A percentile compares a stretch with the other conserved stretches of the same genome.
phyloP scores from a whole-genome alignment of 1,140 invertebrate species.

The Eupeodes corollae region DNA sequence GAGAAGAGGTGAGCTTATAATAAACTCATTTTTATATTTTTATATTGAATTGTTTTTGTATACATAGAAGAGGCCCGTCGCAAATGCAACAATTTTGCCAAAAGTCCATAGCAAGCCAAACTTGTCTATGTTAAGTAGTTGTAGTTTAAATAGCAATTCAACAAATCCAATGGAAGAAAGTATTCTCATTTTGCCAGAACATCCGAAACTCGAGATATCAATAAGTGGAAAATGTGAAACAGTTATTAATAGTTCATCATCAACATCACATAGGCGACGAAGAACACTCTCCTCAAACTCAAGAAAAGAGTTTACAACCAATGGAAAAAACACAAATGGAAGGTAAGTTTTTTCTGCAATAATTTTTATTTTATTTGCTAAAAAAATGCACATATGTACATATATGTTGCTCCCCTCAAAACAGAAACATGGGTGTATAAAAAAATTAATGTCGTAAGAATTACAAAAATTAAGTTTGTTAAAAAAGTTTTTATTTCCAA shows the following conservation, averaged over 20 bases:
- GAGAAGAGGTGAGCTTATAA: background rate
- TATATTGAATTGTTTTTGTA: background rate
- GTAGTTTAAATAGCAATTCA: background rate
- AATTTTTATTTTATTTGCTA: too few species aligned
- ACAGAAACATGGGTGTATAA: too few species aligned
- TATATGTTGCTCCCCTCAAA: too few species aligned
- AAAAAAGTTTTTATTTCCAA: too few species aligned
- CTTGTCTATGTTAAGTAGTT: background rate
- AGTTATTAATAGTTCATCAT: conserved; percentile 5
- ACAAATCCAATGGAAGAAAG: conserved; percentile 10
- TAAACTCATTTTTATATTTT: conserved; percentile 3
- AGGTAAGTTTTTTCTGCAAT: conserved; percentile 5
- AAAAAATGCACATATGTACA: too few species aligned
- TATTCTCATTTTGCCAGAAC: conserved; percentile 15
- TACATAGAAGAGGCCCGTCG: conserved; percentile 18
- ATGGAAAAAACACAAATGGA: conserved; percentile 5
- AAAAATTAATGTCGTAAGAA: too few species aligned
- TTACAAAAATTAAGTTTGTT: too few species aligned
- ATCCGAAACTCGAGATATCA: conserved; percentile 15
- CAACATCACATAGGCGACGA: conserved; percentile 7
- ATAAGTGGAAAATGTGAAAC: conserved; percentile 10
- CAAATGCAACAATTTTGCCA: conserved; percentile 22
- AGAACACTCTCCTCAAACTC: conserved; percentile 12
- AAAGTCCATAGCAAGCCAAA: conserved; percentile 18
- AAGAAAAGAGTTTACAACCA: conserved; percentile 1